Percentiles rank a stretch among this genome's conserved stretches.
phyloP scores from a whole-genome alignment of 2,888 invertebrate species.

The Chloroclysta siterata region DNA sequence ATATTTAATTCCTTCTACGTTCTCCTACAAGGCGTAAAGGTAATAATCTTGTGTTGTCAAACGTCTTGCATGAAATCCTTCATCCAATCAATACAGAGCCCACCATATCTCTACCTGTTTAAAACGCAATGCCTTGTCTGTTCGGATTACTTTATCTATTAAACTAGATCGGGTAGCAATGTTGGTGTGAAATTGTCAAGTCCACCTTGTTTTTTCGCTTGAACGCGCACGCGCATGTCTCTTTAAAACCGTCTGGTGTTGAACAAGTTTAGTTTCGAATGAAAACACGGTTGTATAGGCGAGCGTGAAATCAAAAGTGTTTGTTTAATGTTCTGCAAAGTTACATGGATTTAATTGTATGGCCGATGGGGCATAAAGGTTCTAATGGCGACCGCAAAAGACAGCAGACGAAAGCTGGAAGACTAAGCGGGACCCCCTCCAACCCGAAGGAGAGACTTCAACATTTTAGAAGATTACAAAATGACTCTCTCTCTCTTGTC shows the following conservation, averaged over 20 bases:
- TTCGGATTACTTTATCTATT: conserved; percentile 27
- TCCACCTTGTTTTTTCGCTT: conserved; percentile 38
- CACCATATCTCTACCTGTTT: too few relatives aligned
- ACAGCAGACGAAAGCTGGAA: too few relatives aligned
- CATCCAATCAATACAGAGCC: too few relatives aligned
- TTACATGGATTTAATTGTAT: background rate
- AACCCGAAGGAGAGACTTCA: too few relatives aligned
- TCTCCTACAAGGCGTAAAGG: too few relatives aligned
- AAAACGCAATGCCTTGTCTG: conserved; percentile 18
- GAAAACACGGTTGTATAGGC: conserved; percentile 29
- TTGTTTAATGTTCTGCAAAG: conserved; percentile 22
- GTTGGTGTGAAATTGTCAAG: conserved; percentile 44
- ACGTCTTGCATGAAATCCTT: too few relatives aligned
- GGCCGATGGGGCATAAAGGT: background rate
- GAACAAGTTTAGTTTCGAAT: conserved; percentile 33
- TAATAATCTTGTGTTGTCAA: too few relatives aligned
- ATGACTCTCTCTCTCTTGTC: too few relatives aligned
- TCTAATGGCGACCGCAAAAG: too few relatives aligned
- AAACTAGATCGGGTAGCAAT: conserved; percentile 31
- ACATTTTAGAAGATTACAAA: too few relatives aligned
- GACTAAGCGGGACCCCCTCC: too few relatives aligned
- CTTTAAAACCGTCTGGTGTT: conserved; percentile 31
- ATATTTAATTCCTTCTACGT: too few relatives aligned
- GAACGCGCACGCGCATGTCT: conserved; percentile 25
- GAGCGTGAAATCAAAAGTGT: conserved; percentile 36